Evolutionary conservation across 2,888 invertebrate species (phyloP).

Genomic region (Drymonia ruficornis): DNA sequence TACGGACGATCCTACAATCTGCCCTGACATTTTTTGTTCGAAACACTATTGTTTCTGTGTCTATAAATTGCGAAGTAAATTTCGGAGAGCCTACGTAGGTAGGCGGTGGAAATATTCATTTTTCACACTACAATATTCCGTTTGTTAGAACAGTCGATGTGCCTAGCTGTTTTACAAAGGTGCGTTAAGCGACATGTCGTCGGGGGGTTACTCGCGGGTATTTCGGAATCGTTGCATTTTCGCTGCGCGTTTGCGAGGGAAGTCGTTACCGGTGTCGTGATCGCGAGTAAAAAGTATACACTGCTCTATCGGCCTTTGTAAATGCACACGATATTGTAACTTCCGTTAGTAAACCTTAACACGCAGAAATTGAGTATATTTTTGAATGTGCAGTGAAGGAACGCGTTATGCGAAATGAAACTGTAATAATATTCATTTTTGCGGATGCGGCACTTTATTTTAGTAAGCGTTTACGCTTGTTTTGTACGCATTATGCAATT

Average conservation of each 20-base stretch:
- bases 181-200: slow-evolving; percentile 43
- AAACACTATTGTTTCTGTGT: slow-evolving; percentile 31
- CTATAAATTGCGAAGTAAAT: slow-evolving; percentile 43
- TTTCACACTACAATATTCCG: slow-evolving; percentile 68
- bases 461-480: slow-evolving; percentile 22
- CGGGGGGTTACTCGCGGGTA: slow-evolving; percentile 52
- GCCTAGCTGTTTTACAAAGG: slow-evolving; percentile 62
- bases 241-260: slow-evolving; percentile 61
- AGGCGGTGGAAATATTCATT: slow-evolving; percentile 62
- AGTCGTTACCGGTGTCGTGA: slow-evolving; percentile 68
- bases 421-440: slow-evolving; percentile 43
- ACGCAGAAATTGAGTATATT: slow-evolving; percentile 22
- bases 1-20: slow-evolving; percentile 53
- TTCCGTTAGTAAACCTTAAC: slow-evolving; percentile 29
- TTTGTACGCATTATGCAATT: slow-evolving; percentile 23
- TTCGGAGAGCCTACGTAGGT: slow-evolving; percentile 33
- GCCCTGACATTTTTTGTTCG: slow-evolving; percentile 29
- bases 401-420: slow-evolving; percentile 30
- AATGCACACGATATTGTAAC: slow-evolving; percentile 45
- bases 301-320: slow-evolving; percentile 53
- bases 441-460: slow-evolving; percentile 29
- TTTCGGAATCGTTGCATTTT: slow-evolving; percentile 63
- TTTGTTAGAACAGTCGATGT: slow-evolving; percentile 69
- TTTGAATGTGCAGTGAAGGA: slow-evolving; percentile 11
- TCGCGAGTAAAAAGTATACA: slow-evolving; percentile 59